These are phyloP conservation scores for Sinocyclocheilus grahami DNA, from an alignment of 2,113 vertebrate genomes.

Conservation along the genomic window DNA sequence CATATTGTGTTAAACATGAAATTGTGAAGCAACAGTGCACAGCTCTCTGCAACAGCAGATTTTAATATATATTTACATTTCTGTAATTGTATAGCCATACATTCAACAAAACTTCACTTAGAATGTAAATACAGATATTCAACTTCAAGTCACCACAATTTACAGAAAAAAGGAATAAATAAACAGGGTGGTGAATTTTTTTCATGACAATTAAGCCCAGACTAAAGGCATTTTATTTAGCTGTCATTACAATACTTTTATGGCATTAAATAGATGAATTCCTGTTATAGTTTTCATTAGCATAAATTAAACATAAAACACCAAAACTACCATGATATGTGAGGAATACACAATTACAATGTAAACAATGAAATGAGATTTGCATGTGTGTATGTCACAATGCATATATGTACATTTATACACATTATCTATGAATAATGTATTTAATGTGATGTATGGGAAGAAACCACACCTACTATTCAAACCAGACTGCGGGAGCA, in stretches of 20 bases:
- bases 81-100: neutral
- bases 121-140: neutral
- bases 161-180: neutral
- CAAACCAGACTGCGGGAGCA: conserved; percentile 49
- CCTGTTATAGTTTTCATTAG: neutral
- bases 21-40: too few relatives aligned
- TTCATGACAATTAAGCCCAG: neutral
- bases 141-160: neutral
- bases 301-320: neutral
- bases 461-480: conserved; percentile 54
- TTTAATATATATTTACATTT: neutral
- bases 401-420: neutral
- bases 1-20: too few relatives aligned
- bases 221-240: neutral
- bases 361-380: neutral
- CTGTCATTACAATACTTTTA: neutral
- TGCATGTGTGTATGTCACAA: neutral
- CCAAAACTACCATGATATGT: neutral
- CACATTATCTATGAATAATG: neutral
- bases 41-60: neutral
- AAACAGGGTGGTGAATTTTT: neutral
- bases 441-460: neutral
- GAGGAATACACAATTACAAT: neutral
- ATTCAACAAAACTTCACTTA: neutral
- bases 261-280: neutral